Base-by-base conservation (phyloP, 2,113 vertebrate genomes). In the Petrocephalus zakoni region DNA sequence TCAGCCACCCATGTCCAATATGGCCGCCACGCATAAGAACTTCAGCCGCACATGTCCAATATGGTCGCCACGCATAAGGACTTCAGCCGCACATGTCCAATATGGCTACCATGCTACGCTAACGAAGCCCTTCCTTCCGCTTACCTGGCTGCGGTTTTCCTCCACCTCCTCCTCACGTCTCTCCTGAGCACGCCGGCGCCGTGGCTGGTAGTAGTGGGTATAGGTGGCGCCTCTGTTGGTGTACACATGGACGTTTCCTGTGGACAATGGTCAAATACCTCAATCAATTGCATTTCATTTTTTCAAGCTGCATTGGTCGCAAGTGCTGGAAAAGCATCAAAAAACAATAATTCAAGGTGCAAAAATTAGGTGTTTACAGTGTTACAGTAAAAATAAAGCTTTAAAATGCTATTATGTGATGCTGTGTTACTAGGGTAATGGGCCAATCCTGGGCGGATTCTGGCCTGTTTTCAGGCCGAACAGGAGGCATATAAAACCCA, bases 231-330 rank as follows among this genome's bases (percentile, higher is more conserved):
- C 95, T 91, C 94, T 93, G 92, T 96, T 96, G 84, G 95, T 96
- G 92, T 96, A 96, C 82, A 96, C 94, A 2, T 96, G 96, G 90
- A 96, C 93, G 51, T 96, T 96, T 90, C 96, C 96, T 96, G 92
- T 1, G 55, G 29, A 87, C 47, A 92, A 7, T 42, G 15, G 5
- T 75, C 34, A 75, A 17, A 19, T 25, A 78, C 34, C 34, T 78
- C 72, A 6, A 68, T 13, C 72, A 6, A 68, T 13, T 68, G 25
- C 9, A 13, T 68, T 29, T 68, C n/a, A 75, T 19, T 75, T 5
- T 7, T 75, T 42, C 13, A 78, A 34, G 72, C 17, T 78, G 29
- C 13, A 78, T 21, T 19, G 34, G 34, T 29, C 4, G 19, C 13
- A 17, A 75, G 68, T 75, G 29, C 34, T 75, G 68, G 68, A 19